Base-by-base conservation (phyloP, 2,113 vertebrate genomes). In the Triplophysa rosa region DNA sequence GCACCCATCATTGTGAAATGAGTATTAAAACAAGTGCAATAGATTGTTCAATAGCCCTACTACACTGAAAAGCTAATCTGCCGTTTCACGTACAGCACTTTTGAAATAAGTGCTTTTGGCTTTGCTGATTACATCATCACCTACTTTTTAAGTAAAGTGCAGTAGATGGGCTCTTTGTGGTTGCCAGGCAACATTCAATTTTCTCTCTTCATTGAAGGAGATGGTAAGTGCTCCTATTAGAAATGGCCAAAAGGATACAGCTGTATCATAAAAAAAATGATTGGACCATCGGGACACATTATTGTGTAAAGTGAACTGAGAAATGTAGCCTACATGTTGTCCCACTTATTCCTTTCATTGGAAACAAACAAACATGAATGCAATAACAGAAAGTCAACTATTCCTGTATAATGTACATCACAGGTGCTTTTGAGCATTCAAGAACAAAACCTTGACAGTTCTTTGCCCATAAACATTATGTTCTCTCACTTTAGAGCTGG, bases 121-220 rank as follows among this genome's bases (percentile, higher is more conserved):
- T 47, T 62, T 74, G 8, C 37, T 63, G 37, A 75, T 75, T 49
- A n/a, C 56, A 75, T 62, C 58, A 74, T 24, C 40, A 63, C 2
- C 16, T 29, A 75, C 23, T 63, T 63, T 72, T 62, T 63, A 63
- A 75, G 58, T 23, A 75, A 69, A 65, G 56, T 37, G 68, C 29
- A 73, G 24, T 63, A 45, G 73, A 80, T 17, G 62, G 52, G 29
- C 33, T 70, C 37, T 75, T 76, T 58, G 26, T 68, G 67, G 82
- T 83, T 80, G 66, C 82, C 82, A 80, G 63, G 77, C 77, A 80
- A 83, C 82, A 56, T 40, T 11, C 16, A 63, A 64, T 79, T 68
- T 62, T 24, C 65, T 21, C 17, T 79, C 69, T 59, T 58, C 58
- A 49, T 29, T 62, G 26, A 73, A 21, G 42, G 58, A 63, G 59